Percentiles rank a stretch among this genome's conserved stretches.
phyloP scores from a whole-genome alignment of 1,140 invertebrate genomes.

The Ceratosolen fusciceps region DNA sequence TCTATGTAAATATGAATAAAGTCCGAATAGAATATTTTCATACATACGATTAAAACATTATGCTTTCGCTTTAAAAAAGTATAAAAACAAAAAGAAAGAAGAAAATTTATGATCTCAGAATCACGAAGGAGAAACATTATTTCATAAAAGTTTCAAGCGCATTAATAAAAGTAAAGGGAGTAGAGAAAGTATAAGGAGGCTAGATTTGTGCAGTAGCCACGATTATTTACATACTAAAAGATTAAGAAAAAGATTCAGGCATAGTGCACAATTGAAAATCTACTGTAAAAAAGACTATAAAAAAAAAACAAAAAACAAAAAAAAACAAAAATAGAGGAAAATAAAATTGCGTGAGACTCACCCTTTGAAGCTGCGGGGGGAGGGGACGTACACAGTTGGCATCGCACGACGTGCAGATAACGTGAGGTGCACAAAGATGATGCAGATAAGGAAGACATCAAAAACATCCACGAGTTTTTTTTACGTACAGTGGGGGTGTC shows the following conservation, averaged over 20 bases:
- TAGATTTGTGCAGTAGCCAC: not conserved
- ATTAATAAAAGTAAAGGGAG: not conserved
- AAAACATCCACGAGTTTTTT: slow-evolving; percentile 68
- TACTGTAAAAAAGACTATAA: slow-evolving; percentile 8
- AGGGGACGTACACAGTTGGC: slow-evolving; percentile 56
- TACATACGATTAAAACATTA: not conserved
- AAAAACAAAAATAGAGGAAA: too few relatives aligned
- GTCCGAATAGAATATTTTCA: too few relatives aligned
- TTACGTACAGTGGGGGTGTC: slow-evolving; percentile 54
- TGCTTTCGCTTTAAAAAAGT: not conserved
- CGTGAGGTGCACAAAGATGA: slow-evolving; percentile 68
- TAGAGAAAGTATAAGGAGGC: not conserved
- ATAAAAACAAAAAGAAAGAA: too few relatives aligned
- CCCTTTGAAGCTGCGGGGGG: slow-evolving; percentile 68
- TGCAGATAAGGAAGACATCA: slow-evolving; percentile 68
- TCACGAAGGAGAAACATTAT: not conserved
- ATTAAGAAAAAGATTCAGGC: not conserved
- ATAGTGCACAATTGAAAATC: not conserved
- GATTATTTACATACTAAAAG: not conserved
- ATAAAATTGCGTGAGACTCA: slow-evolving; percentile 61
- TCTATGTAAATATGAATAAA: too few relatives aligned
- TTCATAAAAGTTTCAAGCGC: not conserved
- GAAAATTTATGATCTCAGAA: not conserved
- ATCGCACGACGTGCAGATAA: slow-evolving; percentile 60
- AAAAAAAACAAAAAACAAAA: too few relatives aligned